phyloP scores from a whole-genome alignment of 2,888 invertebrate species.

The Cantharis flavilabris region DNA sequence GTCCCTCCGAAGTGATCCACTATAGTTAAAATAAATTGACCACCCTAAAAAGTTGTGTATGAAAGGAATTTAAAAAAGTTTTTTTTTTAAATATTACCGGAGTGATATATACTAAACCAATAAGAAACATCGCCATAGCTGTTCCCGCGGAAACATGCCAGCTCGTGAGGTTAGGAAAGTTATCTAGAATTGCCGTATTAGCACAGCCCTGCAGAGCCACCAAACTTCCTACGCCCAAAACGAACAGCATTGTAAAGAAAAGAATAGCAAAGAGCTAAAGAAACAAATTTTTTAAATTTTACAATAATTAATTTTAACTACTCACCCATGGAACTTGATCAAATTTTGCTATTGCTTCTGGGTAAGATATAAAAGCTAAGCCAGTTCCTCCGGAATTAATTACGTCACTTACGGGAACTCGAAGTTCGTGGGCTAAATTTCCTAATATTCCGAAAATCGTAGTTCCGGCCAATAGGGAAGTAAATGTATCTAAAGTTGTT shows the following conservation, averaged over 20 bases:
- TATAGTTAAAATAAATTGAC: conserved; percentile 63
- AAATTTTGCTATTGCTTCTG: conserved; percentile 80
- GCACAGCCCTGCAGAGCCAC: conserved; percentile 72
- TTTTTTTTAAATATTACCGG: conserved; percentile 61
- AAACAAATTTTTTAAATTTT: background rate
- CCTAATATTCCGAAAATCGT: conserved; percentile 85
- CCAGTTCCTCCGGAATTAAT: conserved; percentile 77
- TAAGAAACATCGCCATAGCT: conserved; percentile 59
- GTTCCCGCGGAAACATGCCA: conserved; percentile 62
- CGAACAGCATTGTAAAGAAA: conserved; percentile 82
- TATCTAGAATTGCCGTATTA: conserved; percentile 71
- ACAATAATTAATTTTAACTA: background rate
- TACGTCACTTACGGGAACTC: conserved; percentile 65
- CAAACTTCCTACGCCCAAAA: conserved; percentile 76
- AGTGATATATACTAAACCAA: conserved; percentile 74
- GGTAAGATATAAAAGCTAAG: conserved; percentile 83
- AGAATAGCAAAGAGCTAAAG: conserved; percentile 72
- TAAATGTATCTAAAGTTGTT: conserved; percentile 80
- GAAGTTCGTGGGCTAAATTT: conserved; percentile 72
- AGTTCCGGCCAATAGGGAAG: conserved; percentile 78
- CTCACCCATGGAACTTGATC: conserved; percentile 70
- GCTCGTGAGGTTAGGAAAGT: conserved; percentile 64
- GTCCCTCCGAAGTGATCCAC: conserved; percentile 68
- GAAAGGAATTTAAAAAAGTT: background rate
- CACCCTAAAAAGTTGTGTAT: conserved; percentile 56